Percentiles rank a stretch among this genome's conserved stretches.
phyloP scores from a whole-genome alignment of 1,140 invertebrate genomes.

The Theocolax elegans region DNA sequence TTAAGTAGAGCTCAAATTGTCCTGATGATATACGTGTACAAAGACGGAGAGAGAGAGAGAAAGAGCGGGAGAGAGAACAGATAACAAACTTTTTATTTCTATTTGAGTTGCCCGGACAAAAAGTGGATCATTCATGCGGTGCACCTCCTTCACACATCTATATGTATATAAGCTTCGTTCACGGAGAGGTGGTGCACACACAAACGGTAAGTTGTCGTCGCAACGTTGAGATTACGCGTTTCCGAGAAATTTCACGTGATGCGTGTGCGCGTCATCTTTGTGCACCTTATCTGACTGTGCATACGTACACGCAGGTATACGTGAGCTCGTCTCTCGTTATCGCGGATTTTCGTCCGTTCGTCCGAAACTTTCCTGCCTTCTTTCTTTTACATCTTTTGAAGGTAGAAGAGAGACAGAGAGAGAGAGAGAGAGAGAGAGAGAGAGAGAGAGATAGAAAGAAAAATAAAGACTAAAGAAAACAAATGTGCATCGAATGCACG shows the following conservation, averaged over 20 bases:
- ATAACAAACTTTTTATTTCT: conserved; percentile 15
- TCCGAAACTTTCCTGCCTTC: conserved; percentile 10
- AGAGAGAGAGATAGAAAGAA: too few relatives aligned
- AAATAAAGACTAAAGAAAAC: too few relatives aligned
- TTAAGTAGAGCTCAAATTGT: conserved; percentile 7
- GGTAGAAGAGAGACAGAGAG: conserved; percentile 3
- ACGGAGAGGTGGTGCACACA: neutral
- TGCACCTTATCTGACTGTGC: conserved; percentile 11
- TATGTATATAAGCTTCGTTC: too few relatives aligned
- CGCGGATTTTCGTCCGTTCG: conserved; percentile 19
- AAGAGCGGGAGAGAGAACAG: too few relatives aligned
- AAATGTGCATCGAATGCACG: neutral
- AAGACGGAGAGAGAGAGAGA: too few relatives aligned
- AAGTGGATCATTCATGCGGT: conserved; percentile 20
- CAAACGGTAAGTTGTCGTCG: neutral
- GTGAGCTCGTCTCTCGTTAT: neutral
- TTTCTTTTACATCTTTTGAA: neutral
- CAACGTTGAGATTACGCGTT: conserved; percentile 21
- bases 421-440: too few relatives aligned
- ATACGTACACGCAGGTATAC: conserved; percentile 14
- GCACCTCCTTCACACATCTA: neutral
- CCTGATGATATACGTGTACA: neutral
- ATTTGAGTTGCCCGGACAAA: conserved; percentile 11
- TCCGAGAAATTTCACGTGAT: conserved; percentile 19
- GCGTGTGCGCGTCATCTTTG: neutral